A percentile compares a stretch with the other conserved stretches of the same genome.
Conservation (phyloP, 2,113 vertebrate species). For the Rhabdomys dilectus region DNA sequence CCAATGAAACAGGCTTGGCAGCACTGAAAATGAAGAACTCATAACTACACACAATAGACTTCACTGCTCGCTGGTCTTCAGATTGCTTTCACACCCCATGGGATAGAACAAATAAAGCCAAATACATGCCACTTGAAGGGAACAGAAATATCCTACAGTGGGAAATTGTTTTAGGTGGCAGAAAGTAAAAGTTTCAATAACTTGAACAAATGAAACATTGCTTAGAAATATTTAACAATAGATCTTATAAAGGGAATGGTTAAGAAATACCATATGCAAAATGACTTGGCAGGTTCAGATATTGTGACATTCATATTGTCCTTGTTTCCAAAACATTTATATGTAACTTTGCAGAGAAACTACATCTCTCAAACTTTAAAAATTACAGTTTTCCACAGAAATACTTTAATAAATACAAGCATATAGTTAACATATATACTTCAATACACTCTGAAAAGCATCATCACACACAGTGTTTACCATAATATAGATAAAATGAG, state of each 20-base stretch:
- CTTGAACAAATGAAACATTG: slow-evolving; percentile 11
- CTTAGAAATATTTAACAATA: slow-evolving; percentile 8
- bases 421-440: background rate
- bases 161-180: slow-evolving; percentile 23
- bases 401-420: background rate
- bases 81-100: slow-evolving; percentile 56
- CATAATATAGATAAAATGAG: background rate
- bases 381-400: background rate
- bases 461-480: background rate
- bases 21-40: slow-evolving; percentile 58
- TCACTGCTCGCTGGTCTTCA: slow-evolving; percentile 5
- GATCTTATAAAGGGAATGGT: background rate
- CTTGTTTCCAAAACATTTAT: background rate
- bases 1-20: slow-evolving; percentile 58
- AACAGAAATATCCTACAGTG: slow-evolving; percentile 35
- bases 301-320: background rate
- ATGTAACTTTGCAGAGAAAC: background rate
- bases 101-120: slow-evolving; percentile 53
- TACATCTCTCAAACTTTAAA: slow-evolving; percentile 18
- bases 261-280: background rate
- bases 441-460: background rate
- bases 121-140: slow-evolving; percentile 20
- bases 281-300: background rate
- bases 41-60: slow-evolving; percentile 53
- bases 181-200: slow-evolving; percentile 9